Conservation (phyloP, 2,113 vertebrate species). For the Sylvietta virens region DNA sequence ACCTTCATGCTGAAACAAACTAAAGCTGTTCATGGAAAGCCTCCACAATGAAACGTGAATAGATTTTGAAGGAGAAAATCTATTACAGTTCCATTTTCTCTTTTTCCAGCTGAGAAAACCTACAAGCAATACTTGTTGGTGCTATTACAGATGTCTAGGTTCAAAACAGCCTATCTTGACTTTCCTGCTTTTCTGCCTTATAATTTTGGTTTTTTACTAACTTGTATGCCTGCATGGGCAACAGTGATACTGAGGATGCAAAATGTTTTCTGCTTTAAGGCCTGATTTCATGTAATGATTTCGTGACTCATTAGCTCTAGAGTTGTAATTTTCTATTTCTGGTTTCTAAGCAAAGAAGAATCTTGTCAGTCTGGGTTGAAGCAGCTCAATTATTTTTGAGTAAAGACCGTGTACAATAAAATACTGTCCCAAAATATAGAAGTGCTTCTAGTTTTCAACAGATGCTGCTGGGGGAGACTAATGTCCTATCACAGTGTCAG, state of each 20-base stretch:
- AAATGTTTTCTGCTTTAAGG: background rate
- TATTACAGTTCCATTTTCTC: background rate
- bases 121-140: background rate
- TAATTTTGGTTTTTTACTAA: background rate
- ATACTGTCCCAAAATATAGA: background rate
- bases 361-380: background rate
- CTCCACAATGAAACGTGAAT: background rate
- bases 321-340: conserved; percentile 2
- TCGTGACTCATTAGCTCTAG: conserved; percentile 1
- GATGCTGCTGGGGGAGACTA: background rate
- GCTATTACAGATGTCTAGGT: background rate
- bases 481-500: background rate
- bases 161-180: background rate
- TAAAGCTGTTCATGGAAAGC: background rate
- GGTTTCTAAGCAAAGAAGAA: background rate
- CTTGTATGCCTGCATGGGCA: background rate
- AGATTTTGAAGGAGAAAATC: background rate
- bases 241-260: background rate
- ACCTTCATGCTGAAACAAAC: background rate
- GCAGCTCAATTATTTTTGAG: background rate
- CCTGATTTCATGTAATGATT: background rate
- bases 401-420: background rate
- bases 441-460: background rate
- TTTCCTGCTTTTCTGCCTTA: background rate
- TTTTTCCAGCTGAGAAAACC: background rate